A percentile compares a stretch with the other conserved stretches of the same genome.
Evolutionary conservation across 2,797 vertebrate genomes (phyloP).

Genomic region (Bovichtus variegatus): DNA sequence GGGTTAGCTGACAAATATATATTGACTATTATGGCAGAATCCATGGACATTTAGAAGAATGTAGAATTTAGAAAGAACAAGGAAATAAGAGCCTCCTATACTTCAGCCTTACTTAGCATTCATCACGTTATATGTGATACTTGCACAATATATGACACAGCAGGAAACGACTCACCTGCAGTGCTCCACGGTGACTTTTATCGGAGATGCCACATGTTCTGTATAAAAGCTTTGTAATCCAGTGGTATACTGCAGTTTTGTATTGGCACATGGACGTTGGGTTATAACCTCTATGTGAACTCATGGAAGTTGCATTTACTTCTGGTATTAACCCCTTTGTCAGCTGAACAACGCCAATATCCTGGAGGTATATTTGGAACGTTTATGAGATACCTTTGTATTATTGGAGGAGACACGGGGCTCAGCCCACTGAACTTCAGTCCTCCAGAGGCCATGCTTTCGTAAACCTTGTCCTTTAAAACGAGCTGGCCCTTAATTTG

Average conservation of each 20-base stretch:
- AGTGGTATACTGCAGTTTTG: slow-evolving; percentile 1
- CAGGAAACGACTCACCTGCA: slow-evolving; percentile 15
- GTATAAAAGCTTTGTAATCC: slow-evolving; percentile 16
- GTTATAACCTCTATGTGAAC: neutral
- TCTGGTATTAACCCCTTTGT: neutral
- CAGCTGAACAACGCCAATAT: neutral
- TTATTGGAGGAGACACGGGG: slow-evolving; percentile 6
- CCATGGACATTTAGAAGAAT: neutral
- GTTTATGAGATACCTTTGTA: slow-evolving; percentile 6
- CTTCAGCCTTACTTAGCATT: neutral
- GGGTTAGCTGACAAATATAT: neutral
- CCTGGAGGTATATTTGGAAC: slow-evolving; percentile 16
- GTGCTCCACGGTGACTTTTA: slow-evolving; percentile 1
- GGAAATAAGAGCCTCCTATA: neutral
- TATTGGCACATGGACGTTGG: neutral
- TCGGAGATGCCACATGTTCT: neutral
- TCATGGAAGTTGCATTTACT: neutral
- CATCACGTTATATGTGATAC: neutral
- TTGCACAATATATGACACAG: neutral
- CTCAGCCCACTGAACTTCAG: slow-evolving; percentile 31
- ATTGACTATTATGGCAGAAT: neutral
- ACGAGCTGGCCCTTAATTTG: neutral
- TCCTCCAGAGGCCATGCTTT: slow-evolving; percentile 7
- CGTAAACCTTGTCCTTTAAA: slow-evolving; percentile 6
- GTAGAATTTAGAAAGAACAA: too few relatives aligned